phyloP scores from a whole-genome alignment of 2,888 invertebrate species.

The Ochropleura leucogaster region DNA sequence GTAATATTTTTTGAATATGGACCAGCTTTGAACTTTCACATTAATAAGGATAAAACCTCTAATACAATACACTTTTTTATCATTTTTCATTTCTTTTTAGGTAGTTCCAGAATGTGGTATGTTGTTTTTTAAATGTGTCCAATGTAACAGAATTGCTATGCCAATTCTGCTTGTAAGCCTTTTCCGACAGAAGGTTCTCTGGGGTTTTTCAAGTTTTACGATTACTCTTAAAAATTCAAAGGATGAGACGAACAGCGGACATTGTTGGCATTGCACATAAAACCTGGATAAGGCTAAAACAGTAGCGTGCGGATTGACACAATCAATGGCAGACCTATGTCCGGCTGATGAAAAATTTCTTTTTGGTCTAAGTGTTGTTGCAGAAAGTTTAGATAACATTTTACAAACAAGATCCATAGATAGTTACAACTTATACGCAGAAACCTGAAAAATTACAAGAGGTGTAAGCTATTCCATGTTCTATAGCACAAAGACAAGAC shows the following conservation, averaged over 20 bases:
- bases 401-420: neutral
- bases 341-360: neutral
- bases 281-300: neutral
- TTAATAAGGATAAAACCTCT: neutral
- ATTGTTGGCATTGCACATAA: neutral
- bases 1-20: neutral
- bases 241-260: neutral
- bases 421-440: neutral
- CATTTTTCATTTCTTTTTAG: neutral
- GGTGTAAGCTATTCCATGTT: conserved; percentile 45
- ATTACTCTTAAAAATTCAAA: neutral
- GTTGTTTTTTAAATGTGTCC: neutral
- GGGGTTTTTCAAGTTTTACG: neutral
- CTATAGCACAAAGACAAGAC: conserved; percentile 58
- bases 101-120: neutral
- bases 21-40: neutral
- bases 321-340: neutral
- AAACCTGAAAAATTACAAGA: neutral
- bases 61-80: neutral
- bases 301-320: neutral
- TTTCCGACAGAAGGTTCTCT: neutral
- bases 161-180: neutral
- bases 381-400: neutral
- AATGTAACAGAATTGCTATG: neutral
- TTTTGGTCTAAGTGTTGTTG: neutral